Evolutionary conservation across 2,113 vertebrate species (phyloP).

Genomic region (Scatophagus argus): DNA sequence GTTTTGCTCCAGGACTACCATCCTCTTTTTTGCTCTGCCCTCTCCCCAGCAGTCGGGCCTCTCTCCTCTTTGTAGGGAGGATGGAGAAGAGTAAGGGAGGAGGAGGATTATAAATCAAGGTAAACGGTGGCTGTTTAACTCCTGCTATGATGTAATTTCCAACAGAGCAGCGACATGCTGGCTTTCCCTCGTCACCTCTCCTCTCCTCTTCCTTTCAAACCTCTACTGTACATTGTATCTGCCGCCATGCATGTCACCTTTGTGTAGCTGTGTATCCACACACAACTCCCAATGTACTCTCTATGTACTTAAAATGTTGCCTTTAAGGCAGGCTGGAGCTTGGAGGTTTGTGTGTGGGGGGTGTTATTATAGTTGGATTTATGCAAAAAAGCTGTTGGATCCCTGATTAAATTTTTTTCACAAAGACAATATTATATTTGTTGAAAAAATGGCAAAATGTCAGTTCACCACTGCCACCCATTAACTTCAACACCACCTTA

Average conservation of each 20-base stretch:
- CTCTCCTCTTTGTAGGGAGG: slow-evolving; percentile 36
- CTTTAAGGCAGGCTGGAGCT: slow-evolving; percentile 18
- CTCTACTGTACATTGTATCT: slow-evolving; percentile 40
- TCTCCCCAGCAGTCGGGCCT: slow-evolving; percentile 43
- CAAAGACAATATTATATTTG: not conserved
- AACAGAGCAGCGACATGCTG: slow-evolving; percentile 75
- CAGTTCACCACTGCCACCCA: not conserved
- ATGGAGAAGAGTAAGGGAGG: slow-evolving; percentile 26
- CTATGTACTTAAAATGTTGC: slow-evolving; percentile 59
- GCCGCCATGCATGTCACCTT: slow-evolving; percentile 41
- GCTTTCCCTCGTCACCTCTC: slow-evolving; percentile 58
- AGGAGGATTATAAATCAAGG: slow-evolving; percentile 82
- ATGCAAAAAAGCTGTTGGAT: not conserved
- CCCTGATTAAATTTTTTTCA: not conserved
- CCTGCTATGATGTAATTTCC: slow-evolving; percentile 82
- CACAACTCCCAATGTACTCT: slow-evolving; percentile 17
- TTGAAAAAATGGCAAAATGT: not conserved
- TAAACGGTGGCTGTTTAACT: slow-evolving; percentile 84
- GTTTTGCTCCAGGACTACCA: slow-evolving; percentile 37
- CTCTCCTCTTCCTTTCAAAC: slow-evolving; percentile 55
- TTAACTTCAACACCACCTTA: slow-evolving; percentile 6
- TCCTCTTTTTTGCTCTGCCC: slow-evolving; percentile 11
- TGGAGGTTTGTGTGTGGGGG: not conserved
- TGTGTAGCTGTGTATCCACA: slow-evolving; percentile 20
- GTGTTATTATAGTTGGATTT: not conserved